These are phyloP conservation scores for Tapirus indicus DNA, from an alignment of 2,797 vertebrate species.

Conservation along the genomic window DNA sequence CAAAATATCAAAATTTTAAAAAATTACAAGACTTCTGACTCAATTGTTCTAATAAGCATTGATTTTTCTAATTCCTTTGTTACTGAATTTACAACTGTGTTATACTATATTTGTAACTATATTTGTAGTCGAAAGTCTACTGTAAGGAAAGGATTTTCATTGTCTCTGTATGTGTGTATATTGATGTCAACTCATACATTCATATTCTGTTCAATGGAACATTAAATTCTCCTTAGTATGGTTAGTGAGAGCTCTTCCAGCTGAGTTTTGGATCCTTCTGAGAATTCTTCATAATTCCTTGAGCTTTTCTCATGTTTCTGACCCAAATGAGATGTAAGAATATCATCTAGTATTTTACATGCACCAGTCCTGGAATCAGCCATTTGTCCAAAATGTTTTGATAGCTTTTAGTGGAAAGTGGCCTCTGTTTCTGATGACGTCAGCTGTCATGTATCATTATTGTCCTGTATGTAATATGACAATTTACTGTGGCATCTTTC, in stretches of 20 bases:
- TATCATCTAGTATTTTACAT: background rate
- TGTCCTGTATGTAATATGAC: background rate
- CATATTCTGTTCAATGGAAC: background rate
- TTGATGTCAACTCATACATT: background rate
- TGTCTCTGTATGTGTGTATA: background rate
- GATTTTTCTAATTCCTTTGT: background rate
- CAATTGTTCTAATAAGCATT: background rate
- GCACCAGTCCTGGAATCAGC: background rate
- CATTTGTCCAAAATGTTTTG: background rate
- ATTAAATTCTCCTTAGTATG: background rate
- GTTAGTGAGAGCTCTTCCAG: background rate
- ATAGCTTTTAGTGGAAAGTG: background rate
- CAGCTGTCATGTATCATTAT: background rate
- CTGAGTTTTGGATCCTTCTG: background rate
- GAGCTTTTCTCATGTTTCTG: background rate
- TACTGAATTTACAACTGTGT: background rate
- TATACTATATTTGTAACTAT: background rate
- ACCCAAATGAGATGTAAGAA: background rate
- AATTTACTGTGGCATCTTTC: background rate
- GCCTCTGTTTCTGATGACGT: background rate
- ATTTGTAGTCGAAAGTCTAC: background rate
- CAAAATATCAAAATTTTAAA: background rate
- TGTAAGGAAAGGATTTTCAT: background rate
- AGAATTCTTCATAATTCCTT: background rate
- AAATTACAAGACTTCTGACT: background rate